These are phyloP conservation scores for Philypnodon macrostomus DNA, from an alignment of 2,797 vertebrate species.

Conservation along the genomic window DNA sequence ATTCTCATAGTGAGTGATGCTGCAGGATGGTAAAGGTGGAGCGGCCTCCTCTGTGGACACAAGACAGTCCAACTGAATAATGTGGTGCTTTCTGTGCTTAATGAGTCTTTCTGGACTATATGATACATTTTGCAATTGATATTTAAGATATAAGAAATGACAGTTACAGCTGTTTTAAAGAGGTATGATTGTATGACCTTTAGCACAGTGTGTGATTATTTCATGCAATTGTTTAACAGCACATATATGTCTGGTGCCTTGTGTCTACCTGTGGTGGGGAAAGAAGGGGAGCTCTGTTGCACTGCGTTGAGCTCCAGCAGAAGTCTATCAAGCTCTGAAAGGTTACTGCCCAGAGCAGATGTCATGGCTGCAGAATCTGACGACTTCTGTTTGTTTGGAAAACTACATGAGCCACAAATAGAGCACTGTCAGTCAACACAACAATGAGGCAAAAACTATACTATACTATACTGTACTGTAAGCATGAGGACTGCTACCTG, in stretches of 20 bases:
- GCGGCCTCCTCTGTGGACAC: slow-evolving; percentile 72
- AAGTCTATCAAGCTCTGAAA: slow-evolving; percentile 94
- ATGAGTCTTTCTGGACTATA: too few relatives aligned
- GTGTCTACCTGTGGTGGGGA: slow-evolving; percentile 82
- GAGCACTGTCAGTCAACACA: not conserved
- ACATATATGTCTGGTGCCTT: not conserved
- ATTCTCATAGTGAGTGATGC: slow-evolving; percentile 87
- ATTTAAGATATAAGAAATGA: too few relatives aligned
- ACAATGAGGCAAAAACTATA: not conserved
- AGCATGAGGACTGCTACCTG: slow-evolving; percentile 75
- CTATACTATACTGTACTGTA: not conserved
- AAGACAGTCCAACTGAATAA: slow-evolving; percentile 15
- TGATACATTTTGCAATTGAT: too few relatives aligned
- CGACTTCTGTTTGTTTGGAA: slow-evolving; percentile 95
- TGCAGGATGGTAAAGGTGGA: slow-evolving; percentile 75
- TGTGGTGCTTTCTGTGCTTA: not conserved
- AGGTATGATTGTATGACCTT: too few relatives aligned
- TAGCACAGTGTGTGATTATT: too few relatives aligned
- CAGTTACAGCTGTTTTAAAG: too few relatives aligned
- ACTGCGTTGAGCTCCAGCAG: slow-evolving; percentile 94
- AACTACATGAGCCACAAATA: slow-evolving; percentile 71
- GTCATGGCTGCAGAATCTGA: slow-evolving; percentile 85
- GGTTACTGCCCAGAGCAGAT: slow-evolving; percentile 89
- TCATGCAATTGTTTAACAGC: too few relatives aligned
- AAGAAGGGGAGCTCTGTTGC: slow-evolving; percentile 85